Evolutionary conservation across 2,888 invertebrate species (phyloP).

Genomic region (Netelia inedita): DNA sequence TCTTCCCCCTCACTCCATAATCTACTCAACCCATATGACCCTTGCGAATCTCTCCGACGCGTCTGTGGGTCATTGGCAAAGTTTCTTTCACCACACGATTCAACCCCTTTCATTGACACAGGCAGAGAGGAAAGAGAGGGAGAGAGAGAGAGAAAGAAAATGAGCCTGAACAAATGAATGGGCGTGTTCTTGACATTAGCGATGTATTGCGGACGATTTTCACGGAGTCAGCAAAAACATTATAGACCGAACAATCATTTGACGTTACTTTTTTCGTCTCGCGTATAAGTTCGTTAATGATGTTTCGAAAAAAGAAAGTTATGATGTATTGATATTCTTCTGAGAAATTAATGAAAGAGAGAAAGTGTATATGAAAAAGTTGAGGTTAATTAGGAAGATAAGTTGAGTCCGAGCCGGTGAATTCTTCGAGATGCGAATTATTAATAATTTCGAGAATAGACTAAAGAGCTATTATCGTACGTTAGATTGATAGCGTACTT

Average conservation of each 20-base stretch:
- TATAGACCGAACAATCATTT: neutral
- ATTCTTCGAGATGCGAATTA: neutral
- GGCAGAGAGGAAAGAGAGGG: neutral
- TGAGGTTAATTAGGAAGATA: neutral
- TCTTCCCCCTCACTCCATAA: constrained; percentile 10
- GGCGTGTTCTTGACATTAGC: constrained; percentile 26
- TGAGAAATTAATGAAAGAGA: neutral
- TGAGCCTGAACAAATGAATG: neutral
- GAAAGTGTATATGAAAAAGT: neutral
- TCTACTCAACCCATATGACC: constrained; percentile 47
- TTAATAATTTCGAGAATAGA: neutral
- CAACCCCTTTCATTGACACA: constrained; percentile 43
- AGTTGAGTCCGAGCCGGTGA: neutral
- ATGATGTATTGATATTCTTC: neutral
- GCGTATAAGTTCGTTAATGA: neutral
- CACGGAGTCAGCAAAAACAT: neutral
- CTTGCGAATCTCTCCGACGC: constrained; percentile 52
- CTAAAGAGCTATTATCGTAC: neutral
- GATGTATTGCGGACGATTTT: neutral
- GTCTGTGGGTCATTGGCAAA: constrained; percentile 65
- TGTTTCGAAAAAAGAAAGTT: neutral
- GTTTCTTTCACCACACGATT: constrained; percentile 45
- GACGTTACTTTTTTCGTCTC: neutral
- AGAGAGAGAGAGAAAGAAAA: neutral
- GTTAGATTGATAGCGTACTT: constrained; percentile 6